Base-by-base conservation (phyloP, 2,888 invertebrate genomes). In the Cordilura impudica region DNA sequence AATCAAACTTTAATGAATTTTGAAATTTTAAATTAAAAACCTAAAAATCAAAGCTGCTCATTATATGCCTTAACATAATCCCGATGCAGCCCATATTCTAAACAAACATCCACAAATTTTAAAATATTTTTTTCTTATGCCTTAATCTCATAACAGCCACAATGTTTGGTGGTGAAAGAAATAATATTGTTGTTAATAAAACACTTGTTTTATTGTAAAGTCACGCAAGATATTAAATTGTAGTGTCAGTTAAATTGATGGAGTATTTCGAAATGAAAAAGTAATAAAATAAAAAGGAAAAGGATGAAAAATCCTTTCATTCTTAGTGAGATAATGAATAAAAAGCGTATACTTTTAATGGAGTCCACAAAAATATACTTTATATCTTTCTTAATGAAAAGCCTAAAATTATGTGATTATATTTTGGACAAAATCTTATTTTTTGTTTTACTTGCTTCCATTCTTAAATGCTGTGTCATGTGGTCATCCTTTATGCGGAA, bases 141-240 rank as follows among this genome's bases (percentile, higher is more conserved):
- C 2, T n/a, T 35, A 39, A 39, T n/a, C 14, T 39, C 12, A 39
- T 39, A 39, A 39, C n/a, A 39, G n/a, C 1, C n/a, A 39, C n/a
- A 39, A 39, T n/a, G n/a, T 39, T 39, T 39, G 35, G n/a, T n/a
- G 35, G 35, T 39, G n/a, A n/a, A 39, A n/a, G 4, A n/a, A 4
- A 4, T 12, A n/a, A n/a, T n/a, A 1, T 6, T 35, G 12, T 31
- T 31, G 31, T 39, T n/a, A 39, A 39, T 39, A 39, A 49, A 69
- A 79, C 74, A 79, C 78, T 79, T 79, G 78, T 71, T 78, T 70
- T 71, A 71, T 54, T 79, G 74, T 35, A 18, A 78, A 74, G 74
- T 74, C 78, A 79, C 71, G 66, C 31, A 73, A 69, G 35, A 35
- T 14, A 69, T 43, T 58, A 45, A 54, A 65, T 49, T n/a, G 26